Percentiles rank a stretch among this genome's conserved stretches.
phyloP scores from a whole-genome alignment of 2,113 vertebrate genomes.

The Calidris pygmaea region DNA sequence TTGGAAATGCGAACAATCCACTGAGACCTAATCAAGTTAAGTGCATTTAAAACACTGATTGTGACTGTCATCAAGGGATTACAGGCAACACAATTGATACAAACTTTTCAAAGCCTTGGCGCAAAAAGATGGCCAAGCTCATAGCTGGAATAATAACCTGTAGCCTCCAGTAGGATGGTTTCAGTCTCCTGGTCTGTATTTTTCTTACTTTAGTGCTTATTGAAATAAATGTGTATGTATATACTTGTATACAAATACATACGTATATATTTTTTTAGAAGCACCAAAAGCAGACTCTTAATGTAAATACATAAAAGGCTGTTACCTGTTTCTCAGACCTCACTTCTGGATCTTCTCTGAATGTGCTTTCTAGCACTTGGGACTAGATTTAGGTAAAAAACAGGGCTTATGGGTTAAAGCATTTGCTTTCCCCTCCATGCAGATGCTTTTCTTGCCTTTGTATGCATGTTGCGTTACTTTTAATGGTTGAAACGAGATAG shows the following conservation, averaged over 20 bases:
- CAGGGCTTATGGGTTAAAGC: not conserved
- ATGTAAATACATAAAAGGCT: accelerated
- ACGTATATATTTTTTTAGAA: not conserved
- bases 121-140: not conserved
- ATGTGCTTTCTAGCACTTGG: accelerated
- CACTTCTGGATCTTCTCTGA: not conserved
- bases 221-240: not conserved
- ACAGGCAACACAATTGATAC: not conserved
- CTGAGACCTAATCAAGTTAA: not conserved
- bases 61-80: not conserved
- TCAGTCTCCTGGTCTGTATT: not conserved
- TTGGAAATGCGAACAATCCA: not conserved
- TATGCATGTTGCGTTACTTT: accelerated
- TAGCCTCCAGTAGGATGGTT: not conserved
- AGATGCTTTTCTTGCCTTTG: not conserved
- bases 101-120: not conserved
- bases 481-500: not conserved
- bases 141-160: not conserved
- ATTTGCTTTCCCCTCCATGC: not conserved
- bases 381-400: not conserved
- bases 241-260: not conserved
- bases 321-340: not conserved
- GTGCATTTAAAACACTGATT: not conserved
- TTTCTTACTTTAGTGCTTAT: not conserved
- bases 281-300: not conserved